Percentiles rank a stretch among this genome's conserved stretches.
Evolutionary conservation across 2,888 invertebrate genomes (phyloP).

Genomic region (Cremastinae sp.): DNA sequence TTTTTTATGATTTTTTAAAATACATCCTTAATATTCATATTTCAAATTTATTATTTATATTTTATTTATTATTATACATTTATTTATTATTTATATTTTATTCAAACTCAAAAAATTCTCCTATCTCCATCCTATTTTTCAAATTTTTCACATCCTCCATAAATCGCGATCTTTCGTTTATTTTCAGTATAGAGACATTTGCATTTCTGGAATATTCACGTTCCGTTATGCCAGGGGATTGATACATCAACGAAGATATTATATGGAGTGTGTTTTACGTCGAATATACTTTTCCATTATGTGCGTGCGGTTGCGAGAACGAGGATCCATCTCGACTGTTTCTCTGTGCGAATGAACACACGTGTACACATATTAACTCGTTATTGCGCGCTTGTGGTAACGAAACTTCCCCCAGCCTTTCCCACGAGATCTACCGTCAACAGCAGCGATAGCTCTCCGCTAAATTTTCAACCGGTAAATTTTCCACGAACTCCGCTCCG

Average conservation of each 20-base stretch:
- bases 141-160: too few relatives aligned
- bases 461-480: constrained; percentile 44
- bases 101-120: too few relatives aligned
- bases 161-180: too few relatives aligned
- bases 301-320: not conserved
- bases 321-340: not conserved
- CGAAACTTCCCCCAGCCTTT: constrained; percentile 52
- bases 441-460: constrained; percentile 16
- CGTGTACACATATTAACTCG: constrained; percentile 27
- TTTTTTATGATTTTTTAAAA: too few relatives aligned
- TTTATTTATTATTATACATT: too few relatives aligned
- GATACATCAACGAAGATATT: constrained; percentile 50
- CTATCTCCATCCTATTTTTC: too few relatives aligned
- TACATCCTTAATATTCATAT: too few relatives aligned
- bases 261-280: constrained; percentile 22
- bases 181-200: too few relatives aligned
- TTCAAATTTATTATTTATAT: too few relatives aligned
- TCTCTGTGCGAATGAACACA: not conserved
- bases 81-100: too few relatives aligned
- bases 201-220: not conserved
- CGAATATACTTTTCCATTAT: constrained; percentile 16
- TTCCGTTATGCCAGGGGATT: constrained; percentile 25
- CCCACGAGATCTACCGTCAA: constrained; percentile 27
- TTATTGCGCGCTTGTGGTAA: constrained; percentile 51
- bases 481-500: constrained; percentile 39